These are phyloP conservation scores for Cataglyphis cursor DNA, from an alignment of 2,888 invertebrate species.

Conservation along the genomic window DNA sequence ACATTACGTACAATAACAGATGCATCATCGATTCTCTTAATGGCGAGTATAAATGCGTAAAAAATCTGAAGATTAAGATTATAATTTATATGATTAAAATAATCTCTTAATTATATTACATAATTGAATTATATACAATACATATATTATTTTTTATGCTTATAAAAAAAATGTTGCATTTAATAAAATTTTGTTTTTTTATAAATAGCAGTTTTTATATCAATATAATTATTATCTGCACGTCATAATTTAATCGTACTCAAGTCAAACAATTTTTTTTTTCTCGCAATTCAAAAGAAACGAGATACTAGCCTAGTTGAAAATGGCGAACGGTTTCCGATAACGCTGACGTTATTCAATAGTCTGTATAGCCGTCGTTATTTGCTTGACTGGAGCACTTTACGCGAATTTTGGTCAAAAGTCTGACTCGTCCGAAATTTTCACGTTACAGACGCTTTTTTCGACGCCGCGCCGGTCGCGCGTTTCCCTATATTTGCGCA, in stretches of 20 bases:
- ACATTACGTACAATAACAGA: slow-evolving; percentile 2
- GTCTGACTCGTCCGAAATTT: slow-evolving; percentile 31
- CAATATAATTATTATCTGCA: background rate
- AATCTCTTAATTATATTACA: background rate
- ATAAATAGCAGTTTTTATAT: background rate
- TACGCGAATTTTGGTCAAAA: slow-evolving; percentile 45
- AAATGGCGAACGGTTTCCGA: slow-evolving; percentile 24
- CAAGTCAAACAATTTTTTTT: background rate
- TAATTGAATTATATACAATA: background rate
- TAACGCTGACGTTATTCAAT: slow-evolving; percentile 25
- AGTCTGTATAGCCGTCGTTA: slow-evolving; percentile 34
- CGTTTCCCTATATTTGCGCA: slow-evolving; percentile 54
- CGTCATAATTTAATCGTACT: background rate
- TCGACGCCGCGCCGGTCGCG: slow-evolving; percentile 1
- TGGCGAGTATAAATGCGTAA: background rate
- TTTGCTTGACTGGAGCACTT: slow-evolving; percentile 27
- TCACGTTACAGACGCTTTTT: slow-evolving; percentile 36
- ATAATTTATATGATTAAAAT: background rate
- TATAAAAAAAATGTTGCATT: background rate
- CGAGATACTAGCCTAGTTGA: background rate
- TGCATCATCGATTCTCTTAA: background rate
- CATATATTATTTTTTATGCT: background rate
- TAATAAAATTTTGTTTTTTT: background rate
- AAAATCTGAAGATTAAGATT: background rate
- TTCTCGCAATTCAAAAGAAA: background rate